phyloP scores from a whole-genome alignment of 64 coral and sea anemone genomes.

The Stichodactyla mertensii region DNA sequence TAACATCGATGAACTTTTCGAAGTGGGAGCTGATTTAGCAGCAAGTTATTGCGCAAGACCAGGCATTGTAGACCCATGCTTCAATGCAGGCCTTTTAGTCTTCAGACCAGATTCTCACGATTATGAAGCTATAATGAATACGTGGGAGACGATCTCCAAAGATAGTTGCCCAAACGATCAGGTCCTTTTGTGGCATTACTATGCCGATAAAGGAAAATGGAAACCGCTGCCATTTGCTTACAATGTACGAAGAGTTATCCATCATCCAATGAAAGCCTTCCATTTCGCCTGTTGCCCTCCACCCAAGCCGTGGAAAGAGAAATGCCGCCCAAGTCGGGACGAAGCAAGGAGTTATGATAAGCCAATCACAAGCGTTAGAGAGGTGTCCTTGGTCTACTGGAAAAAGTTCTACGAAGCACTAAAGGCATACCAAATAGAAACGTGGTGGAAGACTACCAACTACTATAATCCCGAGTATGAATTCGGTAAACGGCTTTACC shows the following conservation, averaged over 20 bases:
- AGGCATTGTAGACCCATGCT: slow-evolving; percentile 80
- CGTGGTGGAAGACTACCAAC: slow-evolving; percentile 73
- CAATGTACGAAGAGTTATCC: slow-evolving; percentile 64
- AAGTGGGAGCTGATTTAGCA: slow-evolving; percentile 62
- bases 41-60: slow-evolving; percentile 69
- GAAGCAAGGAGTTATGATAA: slow-evolving; percentile 61
- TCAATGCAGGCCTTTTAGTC: slow-evolving; percentile 82
- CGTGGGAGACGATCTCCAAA: slow-evolving; percentile 46
- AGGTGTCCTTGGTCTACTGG: slow-evolving; percentile 67
- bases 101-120: slow-evolving; percentile 56
- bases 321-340: slow-evolving; percentile 65
- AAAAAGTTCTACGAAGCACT: slow-evolving; percentile 75
- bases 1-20: slow-evolving; percentile 84
- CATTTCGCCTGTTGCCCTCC: slow-evolving; percentile 78
- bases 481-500: slow-evolving; percentile 34
- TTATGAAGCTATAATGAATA: slow-evolving; percentile 60
- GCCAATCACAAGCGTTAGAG: slow-evolving; percentile 38
- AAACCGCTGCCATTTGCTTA: slow-evolving; percentile 64
- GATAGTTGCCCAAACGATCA: slow-evolving; percentile 74
- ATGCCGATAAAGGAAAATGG: slow-evolving; percentile 43
- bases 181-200: slow-evolving; percentile 57
- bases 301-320: slow-evolving; percentile 64
- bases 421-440: slow-evolving; percentile 46
- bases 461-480: slow-evolving; percentile 49
- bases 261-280: slow-evolving; percentile 75